Percentiles rank a stretch among this genome's conserved stretches.
These are phyloP conservation scores for Mercenaria mercenaria DNA, from an alignment of 1,140 invertebrate genomes.

Conservation along the genomic window DNA sequence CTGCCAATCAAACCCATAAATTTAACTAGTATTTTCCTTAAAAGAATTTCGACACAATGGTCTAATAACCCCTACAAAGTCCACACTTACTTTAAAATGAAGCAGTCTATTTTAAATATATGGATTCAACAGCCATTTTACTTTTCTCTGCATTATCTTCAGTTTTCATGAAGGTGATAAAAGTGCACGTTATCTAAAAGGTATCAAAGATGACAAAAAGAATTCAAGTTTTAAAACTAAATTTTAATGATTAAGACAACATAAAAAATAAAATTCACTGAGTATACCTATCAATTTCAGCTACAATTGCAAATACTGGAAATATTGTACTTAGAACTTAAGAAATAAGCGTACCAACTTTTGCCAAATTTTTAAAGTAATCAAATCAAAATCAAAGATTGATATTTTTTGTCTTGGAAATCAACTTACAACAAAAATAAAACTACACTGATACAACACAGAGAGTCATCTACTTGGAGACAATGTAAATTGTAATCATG, in stretches of 20 bases:
- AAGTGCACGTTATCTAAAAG: too few species aligned
- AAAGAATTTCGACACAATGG: too few species aligned
- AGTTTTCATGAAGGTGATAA: too few species aligned
- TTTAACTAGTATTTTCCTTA: too few species aligned
- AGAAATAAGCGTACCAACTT: not conserved
- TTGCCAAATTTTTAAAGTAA: not conserved
- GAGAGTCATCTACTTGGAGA: not conserved
- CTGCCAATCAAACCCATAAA: too few species aligned
- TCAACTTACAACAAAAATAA: not conserved
- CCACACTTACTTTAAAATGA: too few species aligned
- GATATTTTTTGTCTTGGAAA: not conserved
- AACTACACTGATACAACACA: slow-evolving; percentile 25
- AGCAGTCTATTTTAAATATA: too few species aligned
- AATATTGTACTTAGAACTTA: not conserved
- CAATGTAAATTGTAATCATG: not conserved
- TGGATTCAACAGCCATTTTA: too few species aligned
- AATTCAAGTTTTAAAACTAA: slow-evolving; percentile 31
- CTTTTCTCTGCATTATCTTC: too few species aligned
- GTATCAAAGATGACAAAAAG: not conserved
- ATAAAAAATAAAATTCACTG: slow-evolving; percentile 39
- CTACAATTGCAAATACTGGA: not conserved
- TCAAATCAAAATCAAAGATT: too few species aligned
- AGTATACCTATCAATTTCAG: not conserved
- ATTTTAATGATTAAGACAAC: slow-evolving; percentile 49
- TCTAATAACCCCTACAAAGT: too few species aligned